phyloP scores from a whole-genome alignment of 2,797 vertebrate species.

The Sebastes minor region DNA sequence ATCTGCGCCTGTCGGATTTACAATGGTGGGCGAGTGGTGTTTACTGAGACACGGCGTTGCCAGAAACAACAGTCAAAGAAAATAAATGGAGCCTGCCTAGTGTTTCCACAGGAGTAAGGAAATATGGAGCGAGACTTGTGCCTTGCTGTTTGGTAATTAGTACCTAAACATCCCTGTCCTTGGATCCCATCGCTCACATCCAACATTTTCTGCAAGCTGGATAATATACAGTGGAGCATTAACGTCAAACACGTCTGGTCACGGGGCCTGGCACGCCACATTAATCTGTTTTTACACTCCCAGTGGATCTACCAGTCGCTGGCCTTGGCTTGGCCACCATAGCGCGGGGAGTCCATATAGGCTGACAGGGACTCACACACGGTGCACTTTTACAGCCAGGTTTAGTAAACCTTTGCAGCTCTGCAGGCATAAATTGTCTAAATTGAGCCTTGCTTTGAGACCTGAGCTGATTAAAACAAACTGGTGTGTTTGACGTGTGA shows the following conservation, averaged over 20 bases:
- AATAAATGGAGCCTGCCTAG: constrained; percentile 86
- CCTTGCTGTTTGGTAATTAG: constrained; percentile 86
- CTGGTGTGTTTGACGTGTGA: constrained; percentile 67
- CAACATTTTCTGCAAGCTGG: constrained; percentile 77
- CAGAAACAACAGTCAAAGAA: constrained; percentile 88
- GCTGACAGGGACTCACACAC: constrained; percentile 70
- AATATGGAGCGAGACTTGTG: constrained; percentile 85
- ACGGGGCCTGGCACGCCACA: constrained; percentile 77
- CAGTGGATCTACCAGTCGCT: constrained; percentile 73
- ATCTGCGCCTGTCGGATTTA: constrained; percentile 86
- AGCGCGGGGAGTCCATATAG: constrained; percentile 40
- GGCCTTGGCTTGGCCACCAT: constrained; percentile 73
- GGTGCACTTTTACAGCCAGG: constrained; percentile 58
- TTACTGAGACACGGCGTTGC: constrained; percentile 81
- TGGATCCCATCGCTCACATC: constrained; percentile 81
- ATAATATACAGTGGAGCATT: constrained; percentile 85
- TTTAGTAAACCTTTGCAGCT: constrained; percentile 70
- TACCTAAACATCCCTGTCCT: constrained; percentile 85
- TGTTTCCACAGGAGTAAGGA: constrained; percentile 87
- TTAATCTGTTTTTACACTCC: constrained; percentile 81
- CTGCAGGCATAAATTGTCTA: constrained; percentile 70
- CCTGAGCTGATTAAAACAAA: constrained; percentile 79
- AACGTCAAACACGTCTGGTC: constrained; percentile 85
- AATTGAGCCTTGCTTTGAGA: constrained; percentile 72
- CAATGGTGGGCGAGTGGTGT: constrained; percentile 84